Percentiles rank a stretch among this genome's conserved stretches.
Evolutionary conservation across 2,888 invertebrate genomes (phyloP).

Genomic region (Ophion slaviceki): DNA sequence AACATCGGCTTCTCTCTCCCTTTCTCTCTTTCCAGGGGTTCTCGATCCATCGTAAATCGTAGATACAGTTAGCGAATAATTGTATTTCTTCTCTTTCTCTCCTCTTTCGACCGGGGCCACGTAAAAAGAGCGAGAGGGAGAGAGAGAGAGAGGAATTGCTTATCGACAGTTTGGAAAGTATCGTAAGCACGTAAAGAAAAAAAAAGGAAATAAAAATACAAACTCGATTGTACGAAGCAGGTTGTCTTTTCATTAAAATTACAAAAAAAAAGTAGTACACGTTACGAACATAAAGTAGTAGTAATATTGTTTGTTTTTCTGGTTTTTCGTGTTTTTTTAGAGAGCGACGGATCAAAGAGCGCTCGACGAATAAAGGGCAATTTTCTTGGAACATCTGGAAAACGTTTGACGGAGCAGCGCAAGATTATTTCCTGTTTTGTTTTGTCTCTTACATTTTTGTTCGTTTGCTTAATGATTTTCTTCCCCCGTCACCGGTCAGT

Average conservation of each 20-base stretch:
- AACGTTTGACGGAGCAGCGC: background rate
- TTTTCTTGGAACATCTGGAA: background rate
- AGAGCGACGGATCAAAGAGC: background rate
- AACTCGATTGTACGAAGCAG: conserved; percentile 52
- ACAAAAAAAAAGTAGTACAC: conserved; percentile 24
- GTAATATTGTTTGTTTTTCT: background rate
- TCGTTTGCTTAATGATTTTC: background rate
- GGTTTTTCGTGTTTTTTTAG: background rate
- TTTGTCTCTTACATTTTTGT: background rate
- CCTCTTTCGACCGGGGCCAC: background rate
- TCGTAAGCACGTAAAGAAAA: background rate
- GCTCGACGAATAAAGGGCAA: background rate
- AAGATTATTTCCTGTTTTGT: background rate
- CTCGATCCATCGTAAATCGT: conserved; percentile 21
- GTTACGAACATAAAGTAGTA: conserved; percentile 7
- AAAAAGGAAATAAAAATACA: conserved; percentile 31
- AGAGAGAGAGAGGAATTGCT: background rate
- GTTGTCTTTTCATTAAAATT: conserved; percentile 55
- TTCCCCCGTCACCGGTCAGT: background rate
- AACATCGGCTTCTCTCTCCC: conserved; percentile 33
- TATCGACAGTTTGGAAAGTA: background rate
- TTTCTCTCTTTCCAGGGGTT: conserved; percentile 33
- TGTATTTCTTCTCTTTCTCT: background rate
- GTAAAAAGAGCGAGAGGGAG: background rate
- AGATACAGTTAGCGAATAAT: background rate